Conservation (phyloP, 2,888 invertebrate species). For the Microplitis deprimator region DNA sequence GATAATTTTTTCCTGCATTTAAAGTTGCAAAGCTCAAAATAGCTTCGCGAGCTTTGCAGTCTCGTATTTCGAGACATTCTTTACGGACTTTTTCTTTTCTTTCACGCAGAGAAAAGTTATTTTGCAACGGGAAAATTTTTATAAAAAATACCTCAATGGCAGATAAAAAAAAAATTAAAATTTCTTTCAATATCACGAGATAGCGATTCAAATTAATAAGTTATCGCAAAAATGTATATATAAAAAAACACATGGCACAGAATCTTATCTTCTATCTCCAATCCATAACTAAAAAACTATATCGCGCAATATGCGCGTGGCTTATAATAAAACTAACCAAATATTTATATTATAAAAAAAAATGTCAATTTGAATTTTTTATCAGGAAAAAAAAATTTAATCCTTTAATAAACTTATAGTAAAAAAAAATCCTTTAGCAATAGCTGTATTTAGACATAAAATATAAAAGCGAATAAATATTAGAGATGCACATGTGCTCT, state of each 20-base stretch:
- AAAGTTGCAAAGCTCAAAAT: neutral
- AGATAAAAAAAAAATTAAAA: neutral
- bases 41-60: neutral
- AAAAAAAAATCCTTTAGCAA: neutral
- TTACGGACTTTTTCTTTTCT: neutral
- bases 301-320: neutral
- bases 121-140: neutral
- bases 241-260: neutral
- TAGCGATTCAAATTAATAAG: neutral
- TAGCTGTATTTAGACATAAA: neutral
- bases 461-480: neutral
- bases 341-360: neutral
- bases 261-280: neutral
- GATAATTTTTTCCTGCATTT: neutral
- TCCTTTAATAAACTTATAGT: neutral
- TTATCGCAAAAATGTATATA: neutral
- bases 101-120: neutral
- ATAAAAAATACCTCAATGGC: neutral
- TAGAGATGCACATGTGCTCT: neutral
- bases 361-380: neutral
- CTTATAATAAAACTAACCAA: conserved; percentile 5
- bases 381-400: neutral
- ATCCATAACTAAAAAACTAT: neutral
- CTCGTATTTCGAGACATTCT: neutral
- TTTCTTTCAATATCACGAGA: neutral